Percentiles rank a stretch among this genome's conserved stretches.
Conservation (phyloP, 2,113 vertebrate genomes). For the Toxostoma redivivum region DNA sequence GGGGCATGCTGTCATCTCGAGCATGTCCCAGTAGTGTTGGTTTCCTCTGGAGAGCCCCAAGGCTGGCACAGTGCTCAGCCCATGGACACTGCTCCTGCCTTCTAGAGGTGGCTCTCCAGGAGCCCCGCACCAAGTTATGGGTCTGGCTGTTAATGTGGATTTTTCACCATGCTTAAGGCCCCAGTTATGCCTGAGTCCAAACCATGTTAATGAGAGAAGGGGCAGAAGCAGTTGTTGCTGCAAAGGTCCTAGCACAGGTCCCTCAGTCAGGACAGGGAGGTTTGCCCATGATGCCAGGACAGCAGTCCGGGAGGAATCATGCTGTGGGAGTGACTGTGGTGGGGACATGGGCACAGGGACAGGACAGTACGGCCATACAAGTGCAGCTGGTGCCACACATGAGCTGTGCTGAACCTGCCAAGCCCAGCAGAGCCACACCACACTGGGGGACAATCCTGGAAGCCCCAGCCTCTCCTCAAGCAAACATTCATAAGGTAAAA, state of each 20-base stretch:
- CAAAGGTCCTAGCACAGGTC: not conserved
- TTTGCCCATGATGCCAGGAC: rapidly evolving
- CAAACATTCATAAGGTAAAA: rapidly evolving
- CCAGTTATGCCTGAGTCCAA: not conserved
- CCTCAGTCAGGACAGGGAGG: rapidly evolving
- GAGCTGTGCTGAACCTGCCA: rapidly evolving
- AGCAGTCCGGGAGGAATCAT: rapidly evolving
- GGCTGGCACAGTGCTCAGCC: not conserved
- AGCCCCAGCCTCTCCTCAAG: not conserved
- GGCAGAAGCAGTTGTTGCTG: not conserved
- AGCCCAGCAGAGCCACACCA: rapidly evolving
- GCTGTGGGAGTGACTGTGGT: rapidly evolving
- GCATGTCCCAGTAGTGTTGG: not conserved
- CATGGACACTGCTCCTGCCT: not conserved
- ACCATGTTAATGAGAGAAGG: rapidly evolving
- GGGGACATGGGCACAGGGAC: rapidly evolving
- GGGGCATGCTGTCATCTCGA: not conserved
- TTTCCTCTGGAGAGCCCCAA: not conserved
- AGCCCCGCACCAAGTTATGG: not conserved
- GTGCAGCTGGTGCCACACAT: rapidly evolving
- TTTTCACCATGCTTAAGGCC: not conserved
- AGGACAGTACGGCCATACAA: rapidly evolving
- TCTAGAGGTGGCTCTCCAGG: not conserved
- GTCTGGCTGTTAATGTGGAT: rapidly evolving
- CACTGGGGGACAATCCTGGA: rapidly evolving